Evolutionary conservation across 1,140 invertebrate species (phyloP), one percentile per base, ranked within the genome.

Genomic region (Tribolium castaneum): DNA sequence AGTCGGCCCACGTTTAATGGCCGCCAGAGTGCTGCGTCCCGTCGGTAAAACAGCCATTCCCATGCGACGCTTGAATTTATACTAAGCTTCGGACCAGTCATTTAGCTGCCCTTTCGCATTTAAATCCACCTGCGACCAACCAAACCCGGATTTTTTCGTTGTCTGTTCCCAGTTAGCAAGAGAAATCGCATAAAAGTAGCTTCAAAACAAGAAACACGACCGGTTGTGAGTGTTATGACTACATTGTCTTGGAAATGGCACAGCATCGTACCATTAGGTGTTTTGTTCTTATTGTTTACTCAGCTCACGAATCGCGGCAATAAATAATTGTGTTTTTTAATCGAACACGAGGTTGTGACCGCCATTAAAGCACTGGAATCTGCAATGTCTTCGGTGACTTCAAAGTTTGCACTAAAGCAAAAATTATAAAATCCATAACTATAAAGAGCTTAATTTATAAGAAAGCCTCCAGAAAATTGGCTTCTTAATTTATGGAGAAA

Each of bases 11-110:
- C 51, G 77, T 74, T 78, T 80, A 80, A 80, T 80, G 80, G 77
- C 77, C 22, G 76, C 70, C 80, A 72, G 76, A 78, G 73, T 78
- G 56, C 49, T 62, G 59, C 80, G 77, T 78, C 80, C 79, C 77
- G 78, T 74, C 76, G 75, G 50, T 75, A 80, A 80, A 80, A 74
- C 76, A 80, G 71, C 76, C 52, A 75, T 78, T 80, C 75, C 73
- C 72, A 74, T 73, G 80, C 73, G 66, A 72, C 66, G 74, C 45
- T 19, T 35, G 70, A 59, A 75, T 79, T 79, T 76, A 71, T 54
- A 70, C 74, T 30, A 30, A 30, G 25, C 25, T 30, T 30, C 5
- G 25, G 25, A 30, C 25, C 25, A 30, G 25, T 30, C 3, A 30
- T 30, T 30, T 30, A 30, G 25, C 25, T 30, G 25, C 25, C 25